These are phyloP conservation scores for Oscheius sp. DNA, from an alignment of 2,888 invertebrate species.

Conservation along the genomic window DNA sequence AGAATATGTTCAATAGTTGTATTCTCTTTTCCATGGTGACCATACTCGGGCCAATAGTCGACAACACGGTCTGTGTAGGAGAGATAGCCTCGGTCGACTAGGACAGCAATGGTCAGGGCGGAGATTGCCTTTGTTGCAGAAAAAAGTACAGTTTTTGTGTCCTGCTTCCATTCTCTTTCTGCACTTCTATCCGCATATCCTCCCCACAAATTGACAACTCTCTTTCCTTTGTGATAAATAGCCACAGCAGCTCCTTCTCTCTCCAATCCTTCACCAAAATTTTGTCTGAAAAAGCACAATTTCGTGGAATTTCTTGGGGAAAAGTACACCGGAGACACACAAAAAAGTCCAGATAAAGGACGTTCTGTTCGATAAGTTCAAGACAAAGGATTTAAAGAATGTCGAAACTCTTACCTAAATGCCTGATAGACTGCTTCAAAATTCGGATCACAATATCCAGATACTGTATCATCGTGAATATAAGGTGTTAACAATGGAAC, in stretches of 20 bases:
- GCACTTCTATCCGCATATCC: conserved; percentile 71
- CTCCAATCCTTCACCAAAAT: conserved; percentile 70
- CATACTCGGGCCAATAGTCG: conserved; percentile 72
- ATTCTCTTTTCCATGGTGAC: conserved; percentile 70
- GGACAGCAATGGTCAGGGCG: conserved; percentile 60
- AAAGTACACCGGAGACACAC: background rate
- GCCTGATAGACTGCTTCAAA: conserved; percentile 42
- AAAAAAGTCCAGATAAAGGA: background rate
- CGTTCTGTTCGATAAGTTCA: background rate
- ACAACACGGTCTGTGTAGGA: conserved; percentile 70
- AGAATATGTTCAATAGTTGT: conserved; percentile 71
- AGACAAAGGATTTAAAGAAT: no score
- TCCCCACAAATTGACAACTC: conserved; percentile 72
- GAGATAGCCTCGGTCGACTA: conserved; percentile 71
- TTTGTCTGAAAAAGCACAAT: conserved; percentile 63
- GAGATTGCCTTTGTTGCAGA: conserved; percentile 70
- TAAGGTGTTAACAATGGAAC: conserved; percentile 30
- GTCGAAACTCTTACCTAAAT: conserved; percentile 41
- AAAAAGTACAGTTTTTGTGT: conserved; percentile 71
- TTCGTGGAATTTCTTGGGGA: background rate
- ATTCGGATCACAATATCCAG: conserved; percentile 42
- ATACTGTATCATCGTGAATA: conserved; percentile 40
- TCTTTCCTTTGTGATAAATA: conserved; percentile 70
- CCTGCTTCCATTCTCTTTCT: conserved; percentile 68
- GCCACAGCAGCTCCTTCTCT: conserved; percentile 71